phyloP scores from a whole-genome alignment of 2,797 vertebrate genomes.

The Pipistrellus nathusii region DNA sequence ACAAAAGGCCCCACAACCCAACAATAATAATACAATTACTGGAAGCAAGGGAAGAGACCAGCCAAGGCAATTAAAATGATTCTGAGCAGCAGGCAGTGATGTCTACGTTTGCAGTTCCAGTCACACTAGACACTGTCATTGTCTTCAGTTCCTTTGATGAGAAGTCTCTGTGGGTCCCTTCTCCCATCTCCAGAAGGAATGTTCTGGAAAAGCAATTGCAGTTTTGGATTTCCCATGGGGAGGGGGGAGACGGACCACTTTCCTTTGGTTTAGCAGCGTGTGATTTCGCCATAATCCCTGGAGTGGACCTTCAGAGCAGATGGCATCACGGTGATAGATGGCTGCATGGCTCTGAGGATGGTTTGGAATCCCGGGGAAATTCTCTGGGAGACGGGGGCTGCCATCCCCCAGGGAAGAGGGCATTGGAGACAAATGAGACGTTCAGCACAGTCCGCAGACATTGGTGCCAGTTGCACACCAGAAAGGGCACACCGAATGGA shows the following conservation, averaged over 20 bases:
- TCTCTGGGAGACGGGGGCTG: neutral
- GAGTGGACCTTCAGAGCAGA: neutral
- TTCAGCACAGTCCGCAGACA: accelerated
- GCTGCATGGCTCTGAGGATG: neutral
- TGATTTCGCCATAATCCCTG: neutral
- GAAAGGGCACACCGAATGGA: neutral
- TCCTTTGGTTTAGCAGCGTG: neutral
- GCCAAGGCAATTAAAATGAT: neutral
- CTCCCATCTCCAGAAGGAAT: neutral
- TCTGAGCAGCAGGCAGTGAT: neutral
- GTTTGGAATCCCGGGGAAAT: neutral
- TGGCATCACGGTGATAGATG: neutral
- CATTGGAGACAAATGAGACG: neutral
- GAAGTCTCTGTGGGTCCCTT: neutral
- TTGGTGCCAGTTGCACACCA: neutral
- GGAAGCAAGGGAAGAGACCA: conserved; percentile 1
- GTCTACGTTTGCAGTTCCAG: neutral
- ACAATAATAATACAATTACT: conserved; percentile 50
- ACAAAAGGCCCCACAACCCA: neutral
- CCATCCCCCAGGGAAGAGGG: neutral
- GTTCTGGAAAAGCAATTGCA: conserved; percentile 23
- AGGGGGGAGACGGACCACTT: neutral
- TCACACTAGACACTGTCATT: neutral
- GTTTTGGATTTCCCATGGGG: neutral
- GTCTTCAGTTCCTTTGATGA: neutral